Evolutionary conservation across 2,888 invertebrate genomes (phyloP), one percentile per base, ranked within the genome.

Genomic region (Monoplex corrugatus): DNA sequence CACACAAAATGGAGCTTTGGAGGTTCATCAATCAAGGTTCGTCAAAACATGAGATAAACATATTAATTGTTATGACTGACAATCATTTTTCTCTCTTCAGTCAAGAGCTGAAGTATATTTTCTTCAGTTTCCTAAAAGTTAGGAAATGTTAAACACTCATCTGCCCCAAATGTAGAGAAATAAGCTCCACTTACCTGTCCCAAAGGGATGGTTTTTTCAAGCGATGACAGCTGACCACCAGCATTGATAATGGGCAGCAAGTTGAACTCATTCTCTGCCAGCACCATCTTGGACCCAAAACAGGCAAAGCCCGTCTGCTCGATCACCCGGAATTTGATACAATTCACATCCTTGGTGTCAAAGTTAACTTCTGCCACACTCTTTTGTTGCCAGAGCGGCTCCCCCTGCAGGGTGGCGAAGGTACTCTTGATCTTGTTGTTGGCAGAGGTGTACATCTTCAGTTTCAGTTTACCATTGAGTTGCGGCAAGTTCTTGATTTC

Each of bases 261-360:
- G 57, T 91, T 89, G 43, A 89, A 89, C 44, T 87, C 80, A 28
- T 82, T 86, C 32, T 90, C 90, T 10, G 90, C 91, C 35, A 92
- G 78, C 8, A 87, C 75, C 40, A 89, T 87, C 40, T 86, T 89
- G 32, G 90, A 87, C 0, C 93, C 92, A 23, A 94, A 91, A 86
- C 96, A 96, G n/a, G 96, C 95, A 90, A 96, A 95, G 35, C 95
- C 95, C 43, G 93, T 92, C 91, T 93, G 94, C 87, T 95, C 95
- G 23, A 93, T 89, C 86, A 95, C 92, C 57, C 92, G 93, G 90
- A 95, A 94, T 89, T 94, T 94, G 6, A 95, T 92, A 89, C 91
- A 94, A 88, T 94, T 95, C 90, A 94, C 95, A 91, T 92, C 94
- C 92, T 94, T 95, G 90, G 95, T 96, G 94, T 93, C 96, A 93